Conservation (phyloP, 2,113 vertebrate genomes). For the Menura novaehollandiae region DNA sequence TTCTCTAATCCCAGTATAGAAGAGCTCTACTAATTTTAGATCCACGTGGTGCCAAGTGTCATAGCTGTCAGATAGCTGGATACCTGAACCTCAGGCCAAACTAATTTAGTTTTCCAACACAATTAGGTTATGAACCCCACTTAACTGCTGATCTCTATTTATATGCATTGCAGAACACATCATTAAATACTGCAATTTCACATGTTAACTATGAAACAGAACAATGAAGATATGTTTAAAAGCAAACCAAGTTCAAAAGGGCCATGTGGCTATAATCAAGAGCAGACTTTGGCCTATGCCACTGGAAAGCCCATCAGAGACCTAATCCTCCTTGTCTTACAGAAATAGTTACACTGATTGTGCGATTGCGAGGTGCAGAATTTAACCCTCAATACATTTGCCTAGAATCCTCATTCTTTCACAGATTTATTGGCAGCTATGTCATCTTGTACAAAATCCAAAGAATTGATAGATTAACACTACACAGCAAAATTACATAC, state of each 20-base stretch:
- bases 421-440: background rate
- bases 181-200: background rate
- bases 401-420: background rate
- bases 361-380: background rate
- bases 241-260: background rate
- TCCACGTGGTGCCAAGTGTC: constrained; percentile 56
- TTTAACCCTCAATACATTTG: background rate
- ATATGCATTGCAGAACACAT: background rate
- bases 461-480: background rate
- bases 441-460: background rate
- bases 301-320: constrained; percentile 31
- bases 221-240: background rate
- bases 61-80: constrained; percentile 55
- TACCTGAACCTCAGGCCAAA: constrained; percentile 34
- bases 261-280: constrained; percentile 13
- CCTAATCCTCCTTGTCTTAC: constrained; percentile 40
- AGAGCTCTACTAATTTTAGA: constrained; percentile 75
- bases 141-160: background rate
- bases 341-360: constrained; percentile 44
- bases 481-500: background rate
- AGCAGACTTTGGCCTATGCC: constrained; percentile 18
- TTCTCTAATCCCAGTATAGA: constrained; percentile 43
- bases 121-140: background rate
- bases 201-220: background rate
- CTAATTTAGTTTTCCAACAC: background rate